Evolutionary conservation across 2,797 vertebrate species (phyloP).

Genomic region (Astyanax mexicanus): DNA sequence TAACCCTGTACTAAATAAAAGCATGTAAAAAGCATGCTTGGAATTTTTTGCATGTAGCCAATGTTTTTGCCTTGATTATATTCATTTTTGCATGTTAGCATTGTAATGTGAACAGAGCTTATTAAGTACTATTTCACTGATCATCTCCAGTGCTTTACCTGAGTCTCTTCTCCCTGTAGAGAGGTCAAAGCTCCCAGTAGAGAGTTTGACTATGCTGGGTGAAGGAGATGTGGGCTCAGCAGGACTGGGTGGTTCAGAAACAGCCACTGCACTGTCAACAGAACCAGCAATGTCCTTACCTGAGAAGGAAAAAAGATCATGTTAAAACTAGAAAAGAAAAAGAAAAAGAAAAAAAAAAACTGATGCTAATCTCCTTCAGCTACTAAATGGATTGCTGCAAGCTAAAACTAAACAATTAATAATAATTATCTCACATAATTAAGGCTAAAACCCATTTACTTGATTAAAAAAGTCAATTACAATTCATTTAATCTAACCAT

Average conservation of each 20-base stretch:
- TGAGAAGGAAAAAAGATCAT: slow-evolving; percentile 36
- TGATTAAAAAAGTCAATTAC: neutral
- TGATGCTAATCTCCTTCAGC: neutral
- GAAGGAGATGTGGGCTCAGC: slow-evolving; percentile 70
- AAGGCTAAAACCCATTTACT: neutral
- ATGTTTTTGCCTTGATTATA: no score
- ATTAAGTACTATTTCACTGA: neutral
- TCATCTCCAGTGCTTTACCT: slow-evolving; percentile 64
- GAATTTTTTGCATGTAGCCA: no score
- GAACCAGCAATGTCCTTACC: slow-evolving; percentile 69
- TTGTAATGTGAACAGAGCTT: neutral
- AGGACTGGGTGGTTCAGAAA: slow-evolving; percentile 71
- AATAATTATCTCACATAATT: neutral
- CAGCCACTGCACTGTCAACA: slow-evolving; percentile 75
- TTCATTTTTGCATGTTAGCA: no score
- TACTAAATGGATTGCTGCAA: neutral
- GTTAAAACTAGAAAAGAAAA: neutral
- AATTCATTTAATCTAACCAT: neutral
- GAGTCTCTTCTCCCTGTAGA: slow-evolving; percentile 71
- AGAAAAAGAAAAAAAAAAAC: neutral
- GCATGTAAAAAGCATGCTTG: no score
- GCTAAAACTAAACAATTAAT: neutral
- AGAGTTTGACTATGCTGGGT: slow-evolving; percentile 91
- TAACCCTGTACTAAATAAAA: no score
- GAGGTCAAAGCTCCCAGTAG: slow-evolving; percentile 84